Evolutionary conservation across 2,797 vertebrate genomes (phyloP).

Genomic region (Choloepus didactylus): DNA sequence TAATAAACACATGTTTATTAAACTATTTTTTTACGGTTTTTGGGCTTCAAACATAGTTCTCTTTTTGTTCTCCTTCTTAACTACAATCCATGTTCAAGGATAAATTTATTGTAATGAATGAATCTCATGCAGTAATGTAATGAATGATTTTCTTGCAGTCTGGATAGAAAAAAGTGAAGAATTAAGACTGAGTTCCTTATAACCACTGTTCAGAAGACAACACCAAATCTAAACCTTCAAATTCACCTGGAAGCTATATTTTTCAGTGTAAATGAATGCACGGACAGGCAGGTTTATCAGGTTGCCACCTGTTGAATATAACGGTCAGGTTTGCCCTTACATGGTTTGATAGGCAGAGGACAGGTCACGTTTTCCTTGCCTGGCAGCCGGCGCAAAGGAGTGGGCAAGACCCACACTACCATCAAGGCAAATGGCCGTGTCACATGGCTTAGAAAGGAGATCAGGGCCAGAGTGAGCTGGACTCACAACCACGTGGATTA

Average conservation of each 20-base stretch:
- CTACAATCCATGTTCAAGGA: slow-evolving; percentile 4
- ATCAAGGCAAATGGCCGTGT: neutral
- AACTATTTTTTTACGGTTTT: neutral
- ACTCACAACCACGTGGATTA: neutral
- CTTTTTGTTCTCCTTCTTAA: neutral
- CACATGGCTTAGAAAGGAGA: neutral
- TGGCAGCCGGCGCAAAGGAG: neutral
- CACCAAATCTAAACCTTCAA: neutral
- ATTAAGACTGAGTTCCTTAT: neutral
- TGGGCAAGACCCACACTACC: accelerated
- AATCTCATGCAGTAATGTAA: neutral
- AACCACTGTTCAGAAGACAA: neutral
- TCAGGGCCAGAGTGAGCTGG: neutral
- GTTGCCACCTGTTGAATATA: neutral
- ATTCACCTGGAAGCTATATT: neutral
- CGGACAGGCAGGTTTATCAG: neutral
- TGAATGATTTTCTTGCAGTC: neutral
- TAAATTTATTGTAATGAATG: neutral
- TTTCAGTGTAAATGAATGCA: neutral
- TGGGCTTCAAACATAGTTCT: slow-evolving; percentile 1
- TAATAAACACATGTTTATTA: neutral
- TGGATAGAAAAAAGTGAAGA: slow-evolving; percentile 16
- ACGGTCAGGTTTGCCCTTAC: neutral
- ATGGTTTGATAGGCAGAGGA: neutral
- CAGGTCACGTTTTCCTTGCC: neutral